Evolutionary conservation across 1,140 invertebrate species (phyloP), one percentile per base, ranked within the genome.

Genomic region (Oryzaephilus surinamensis): DNA sequence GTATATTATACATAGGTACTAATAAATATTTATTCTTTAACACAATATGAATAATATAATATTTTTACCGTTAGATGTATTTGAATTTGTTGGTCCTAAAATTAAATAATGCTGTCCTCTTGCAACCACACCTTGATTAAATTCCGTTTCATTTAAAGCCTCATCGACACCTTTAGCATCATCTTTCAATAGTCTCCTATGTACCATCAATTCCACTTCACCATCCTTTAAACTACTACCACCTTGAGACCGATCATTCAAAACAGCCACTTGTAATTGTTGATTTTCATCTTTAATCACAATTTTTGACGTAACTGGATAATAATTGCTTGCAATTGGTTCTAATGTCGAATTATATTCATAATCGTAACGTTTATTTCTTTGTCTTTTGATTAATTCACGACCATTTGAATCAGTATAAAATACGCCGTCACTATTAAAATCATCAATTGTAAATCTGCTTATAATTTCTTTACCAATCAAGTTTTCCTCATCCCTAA

Each of bases 381-480:
- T 17, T 16, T 19, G 8, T 36, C 92, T 67, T 49, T 79, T 73
- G 14, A 96, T 54, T 58, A 89, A 77, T 63, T 97, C 85, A 21
- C 93, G 65, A 0, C 92, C 93, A 65, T 97, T 97, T 0, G 88
- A 81, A 62, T 98, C 95, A 0, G 94, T 98, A 54, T 82, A 94
- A 59, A 97, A 97, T 1, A 68, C 63, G 0, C 69, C 72, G 4
- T 76, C 64, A 0, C 77, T 78, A 1, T 69, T 42, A 32, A 38
- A 17, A 3, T 90, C 54, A 33, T 77, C 64, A 6, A 75, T 76
- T 1, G 66, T 62, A 32, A 81, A 94, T 20, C 72, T 69, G 0
- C 74, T 76, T 1, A 96, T 67, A 2, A 93, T 69, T 64, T 97
- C 92, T 59, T 87, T 90, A 0, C 88, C 88, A 48, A 52, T 35